These are phyloP conservation scores for Cyprinodon tularosa DNA, from an alignment of 2,113 vertebrate genomes.

Conservation along the genomic window DNA sequence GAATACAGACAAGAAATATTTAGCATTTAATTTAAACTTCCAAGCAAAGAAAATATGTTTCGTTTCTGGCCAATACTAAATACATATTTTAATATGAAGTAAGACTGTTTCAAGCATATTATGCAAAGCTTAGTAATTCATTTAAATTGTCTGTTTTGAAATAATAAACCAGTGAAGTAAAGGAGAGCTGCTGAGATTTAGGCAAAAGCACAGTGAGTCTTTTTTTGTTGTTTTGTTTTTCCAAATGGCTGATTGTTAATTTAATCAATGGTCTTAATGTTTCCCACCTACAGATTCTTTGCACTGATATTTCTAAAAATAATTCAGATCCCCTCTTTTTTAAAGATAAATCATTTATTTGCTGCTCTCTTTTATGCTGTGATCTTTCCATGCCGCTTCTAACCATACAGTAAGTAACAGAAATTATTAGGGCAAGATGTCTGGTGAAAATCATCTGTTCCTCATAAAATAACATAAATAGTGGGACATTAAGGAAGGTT, in stretches of 20 bases:
- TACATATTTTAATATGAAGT: background rate
- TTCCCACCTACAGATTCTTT: background rate
- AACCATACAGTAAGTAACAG: background rate
- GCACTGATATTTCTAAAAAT: background rate
- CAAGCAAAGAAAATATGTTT: too few species aligned
- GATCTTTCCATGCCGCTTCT: background rate
- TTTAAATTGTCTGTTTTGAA: background rate
- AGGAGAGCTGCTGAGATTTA: background rate
- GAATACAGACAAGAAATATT: too few species aligned
- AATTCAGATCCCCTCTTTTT: background rate
- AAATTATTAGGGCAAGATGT: background rate
- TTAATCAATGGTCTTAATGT: background rate
- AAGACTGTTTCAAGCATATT: background rate
- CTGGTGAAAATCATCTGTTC: background rate
- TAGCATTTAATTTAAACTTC: too few species aligned
- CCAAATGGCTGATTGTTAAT: background rate
- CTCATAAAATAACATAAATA: background rate
- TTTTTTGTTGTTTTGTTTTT: background rate
- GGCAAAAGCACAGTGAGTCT: background rate
- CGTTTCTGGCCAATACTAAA: background rate
- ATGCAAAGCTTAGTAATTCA: background rate
- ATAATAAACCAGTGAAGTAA: background rate
- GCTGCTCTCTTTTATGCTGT: background rate
- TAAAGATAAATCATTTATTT: background rate
- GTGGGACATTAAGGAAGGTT: background rate